phyloP scores from a whole-genome alignment of 2,113 vertebrate genomes.

The Apeltes quadracus region DNA sequence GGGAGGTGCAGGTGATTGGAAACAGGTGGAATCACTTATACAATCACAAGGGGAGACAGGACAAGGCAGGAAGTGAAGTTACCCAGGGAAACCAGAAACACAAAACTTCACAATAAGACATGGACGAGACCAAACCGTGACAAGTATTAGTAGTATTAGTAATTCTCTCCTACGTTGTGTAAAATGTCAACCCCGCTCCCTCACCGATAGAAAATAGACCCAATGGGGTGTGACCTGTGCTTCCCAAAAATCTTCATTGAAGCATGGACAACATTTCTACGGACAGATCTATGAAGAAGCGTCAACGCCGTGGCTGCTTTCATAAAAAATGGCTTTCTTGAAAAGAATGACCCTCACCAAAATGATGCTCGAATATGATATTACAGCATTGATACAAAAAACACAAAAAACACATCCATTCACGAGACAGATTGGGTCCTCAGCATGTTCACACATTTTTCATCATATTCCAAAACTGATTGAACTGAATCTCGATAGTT shows the following conservation, averaged over 20 bases:
- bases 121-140: too few relatives aligned
- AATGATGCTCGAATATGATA: conserved; percentile 26
- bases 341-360: conserved; percentile 26
- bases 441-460: neutral
- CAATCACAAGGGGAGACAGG: too few relatives aligned
- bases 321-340: conserved; percentile 25
- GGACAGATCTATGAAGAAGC: conserved; percentile 4
- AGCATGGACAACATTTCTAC: conserved; percentile 28
- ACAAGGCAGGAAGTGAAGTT: too few relatives aligned
- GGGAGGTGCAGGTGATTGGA: too few relatives aligned
- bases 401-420: neutral
- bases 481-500: neutral
- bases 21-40: too few relatives aligned
- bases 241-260: conserved; percentile 22
- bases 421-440: neutral
- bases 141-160: too few relatives aligned
- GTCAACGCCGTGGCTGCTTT: neutral
- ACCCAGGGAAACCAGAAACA: too few relatives aligned
- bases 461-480: neutral
- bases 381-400: conserved; percentile 13
- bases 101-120: too few relatives aligned
- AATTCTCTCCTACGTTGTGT: neutral
- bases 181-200: neutral
- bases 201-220: conserved; percentile 10
- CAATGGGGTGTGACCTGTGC: conserved; percentile 27